phyloP scores from a whole-genome alignment of 2,888 invertebrate genomes.

The Pandemis corylana region DNA sequence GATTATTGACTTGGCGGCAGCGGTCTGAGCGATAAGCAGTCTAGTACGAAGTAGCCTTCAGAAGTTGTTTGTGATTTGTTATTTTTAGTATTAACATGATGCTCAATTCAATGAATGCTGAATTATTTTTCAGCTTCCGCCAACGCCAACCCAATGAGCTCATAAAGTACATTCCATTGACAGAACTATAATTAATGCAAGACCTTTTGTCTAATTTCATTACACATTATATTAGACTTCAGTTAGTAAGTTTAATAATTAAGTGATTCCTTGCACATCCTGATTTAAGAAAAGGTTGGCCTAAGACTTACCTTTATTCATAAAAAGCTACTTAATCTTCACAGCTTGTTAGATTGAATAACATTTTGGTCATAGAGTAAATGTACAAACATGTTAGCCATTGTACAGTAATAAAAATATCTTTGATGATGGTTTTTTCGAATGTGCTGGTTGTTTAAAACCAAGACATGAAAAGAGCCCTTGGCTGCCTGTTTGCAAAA shows the following conservation, averaged over 20 bases:
- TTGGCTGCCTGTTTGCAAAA: too few species aligned
- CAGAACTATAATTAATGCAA: not conserved
- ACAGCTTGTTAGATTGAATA: not conserved
- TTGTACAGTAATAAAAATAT: not conserved
- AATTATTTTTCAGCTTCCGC: not conserved
- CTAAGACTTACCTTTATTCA: not conserved
- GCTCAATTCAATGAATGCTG: too few species aligned
- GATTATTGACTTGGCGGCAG: not conserved
- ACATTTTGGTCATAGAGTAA: too few species aligned
- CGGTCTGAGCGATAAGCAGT: too few species aligned
- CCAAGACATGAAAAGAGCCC: too few species aligned
- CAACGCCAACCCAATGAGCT: not conserved
- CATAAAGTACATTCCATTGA: not conserved
- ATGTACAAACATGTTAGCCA: too few species aligned
- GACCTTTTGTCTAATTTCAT: not conserved
- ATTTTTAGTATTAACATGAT: not conserved
- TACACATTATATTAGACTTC: not conserved
- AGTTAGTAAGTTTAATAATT: conserved; percentile 5
- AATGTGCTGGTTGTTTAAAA: too few species aligned
- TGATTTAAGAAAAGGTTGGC: conserved; percentile 9
- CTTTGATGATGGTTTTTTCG: too few species aligned
- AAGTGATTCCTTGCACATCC: conserved; percentile 19
- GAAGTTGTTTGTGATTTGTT: too few species aligned
- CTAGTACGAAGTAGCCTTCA: too few species aligned
- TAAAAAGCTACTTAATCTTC: not conserved